Percentiles rank a stretch among this genome's conserved stretches.
Conservation (phyloP, 2,888 invertebrate genomes). For the Brachyptera risi region DNA sequence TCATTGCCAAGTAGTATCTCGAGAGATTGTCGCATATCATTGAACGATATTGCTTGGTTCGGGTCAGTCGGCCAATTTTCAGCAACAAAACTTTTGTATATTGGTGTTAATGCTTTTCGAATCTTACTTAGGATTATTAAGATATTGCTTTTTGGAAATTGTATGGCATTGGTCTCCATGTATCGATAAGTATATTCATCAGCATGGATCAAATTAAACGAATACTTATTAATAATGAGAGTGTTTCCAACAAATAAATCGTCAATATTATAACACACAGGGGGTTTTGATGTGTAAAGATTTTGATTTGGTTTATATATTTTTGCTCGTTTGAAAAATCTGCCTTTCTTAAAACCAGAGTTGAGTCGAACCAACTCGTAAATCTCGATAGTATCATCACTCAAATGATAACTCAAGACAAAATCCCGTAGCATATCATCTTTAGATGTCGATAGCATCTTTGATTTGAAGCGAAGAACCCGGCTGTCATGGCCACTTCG, state of each 20-base stretch:
- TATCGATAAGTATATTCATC: slow-evolving; percentile 84
- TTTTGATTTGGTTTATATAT: slow-evolving; percentile 71
- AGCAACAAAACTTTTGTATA: slow-evolving; percentile 72
- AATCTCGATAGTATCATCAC: slow-evolving; percentile 80
- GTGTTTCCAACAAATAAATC: slow-evolving; percentile 84
- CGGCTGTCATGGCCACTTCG: slow-evolving; percentile 70
- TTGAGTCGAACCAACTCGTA: slow-evolving; percentile 72
- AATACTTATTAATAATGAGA: slow-evolving; percentile 70
- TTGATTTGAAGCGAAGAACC: slow-evolving; percentile 73
- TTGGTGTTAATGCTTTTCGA: slow-evolving; percentile 59
- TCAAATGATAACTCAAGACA: slow-evolving; percentile 73
- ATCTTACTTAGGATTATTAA: slow-evolving; percentile 70
- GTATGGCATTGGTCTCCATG: slow-evolving; percentile 71
- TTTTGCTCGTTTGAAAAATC: slow-evolving; percentile 50
- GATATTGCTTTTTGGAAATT: slow-evolving; percentile 73
- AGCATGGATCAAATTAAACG: slow-evolving; percentile 73
- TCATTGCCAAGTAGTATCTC: not conserved
- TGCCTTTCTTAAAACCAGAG: slow-evolving; percentile 48
- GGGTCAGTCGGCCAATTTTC: slow-evolving; percentile 56
- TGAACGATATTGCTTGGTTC: not conserved
- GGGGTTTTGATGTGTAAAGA: slow-evolving; percentile 63
- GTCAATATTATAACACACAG: slow-evolving; percentile 68
- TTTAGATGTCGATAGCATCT: slow-evolving; percentile 66
- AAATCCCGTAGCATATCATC: slow-evolving; percentile 64
- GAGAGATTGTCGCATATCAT: slow-evolving; percentile 9